Base-by-base conservation (phyloP, 2,113 vertebrate species). In the Silurus asotus region DNA sequence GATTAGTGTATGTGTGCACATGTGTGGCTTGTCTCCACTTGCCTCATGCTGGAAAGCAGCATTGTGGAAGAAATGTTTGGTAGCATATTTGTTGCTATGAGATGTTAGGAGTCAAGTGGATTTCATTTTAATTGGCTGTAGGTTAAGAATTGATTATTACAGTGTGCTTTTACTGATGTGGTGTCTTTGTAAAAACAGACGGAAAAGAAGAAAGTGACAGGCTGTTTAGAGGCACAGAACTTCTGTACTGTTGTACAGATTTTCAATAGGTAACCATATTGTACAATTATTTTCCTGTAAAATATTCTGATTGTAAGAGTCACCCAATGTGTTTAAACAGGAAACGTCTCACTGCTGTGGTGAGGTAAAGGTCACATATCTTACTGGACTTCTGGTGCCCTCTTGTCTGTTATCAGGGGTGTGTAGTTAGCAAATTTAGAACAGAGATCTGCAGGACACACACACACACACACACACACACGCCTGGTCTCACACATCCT, bases 71-170 rank as follows among this genome's bases (percentile, higher is more conserved):
- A 51, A 69, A 56, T 78, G 87, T 87, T 74, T 65, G 64, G 69
- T 53, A 62, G 78, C 76, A 58, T 49, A 28, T 86, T 88, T 87
- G 82, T 87, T 80, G 7, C 64, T 82, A 37, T 72, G 87, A 85
- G 82, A 45, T 76, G 28, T 82, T 61, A 83, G 78, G 81, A 51
- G 77, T 48, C 23, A 48, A 25, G 56, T 58, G 5, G 15, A 53
- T 77, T 58, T 13, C 17, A 84, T 65, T 83, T 70, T 84, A 62
- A 87, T 76, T 49, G 83, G 79, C 48, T 55, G 14, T 28, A 65
- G 23, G 67, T 55, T 84, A 65, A 49, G 75, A 86, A 81, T 14
- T 77, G 53, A 23, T 45, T 48, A 74, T 58, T 13, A 72, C 74
- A 11, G 58, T 85, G 48, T 85, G 23, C 56, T 48, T 48, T 19